Evolutionary conservation across 1,140 invertebrate genomes (phyloP).

Genomic region (Nephotettix cincticeps): DNA sequence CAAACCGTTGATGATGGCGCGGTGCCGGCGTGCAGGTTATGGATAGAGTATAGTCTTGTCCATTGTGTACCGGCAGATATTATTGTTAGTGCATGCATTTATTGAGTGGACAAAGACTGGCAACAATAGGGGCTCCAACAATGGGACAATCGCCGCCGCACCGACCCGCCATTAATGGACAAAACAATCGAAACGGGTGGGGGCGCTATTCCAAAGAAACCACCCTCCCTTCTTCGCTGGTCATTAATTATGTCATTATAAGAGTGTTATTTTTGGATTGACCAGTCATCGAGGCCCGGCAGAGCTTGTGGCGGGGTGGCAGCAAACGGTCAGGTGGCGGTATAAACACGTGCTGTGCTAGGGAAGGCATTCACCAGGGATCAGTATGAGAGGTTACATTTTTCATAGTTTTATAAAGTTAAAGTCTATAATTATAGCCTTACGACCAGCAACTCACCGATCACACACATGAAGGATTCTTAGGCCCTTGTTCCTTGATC

Average conservation of each 20-base stretch:
- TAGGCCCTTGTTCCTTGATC: no score
- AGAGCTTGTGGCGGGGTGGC: no score
- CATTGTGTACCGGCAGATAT: conserved; percentile 1
- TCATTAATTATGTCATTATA: background rate
- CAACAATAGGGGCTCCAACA: background rate
- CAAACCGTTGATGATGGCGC: background rate
- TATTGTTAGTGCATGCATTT: conserved; percentile 26
- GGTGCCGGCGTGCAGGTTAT: background rate
- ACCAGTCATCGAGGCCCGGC: no score
- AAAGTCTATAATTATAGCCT: no score
- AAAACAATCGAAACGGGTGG: conserved; percentile 6
- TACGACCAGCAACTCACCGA: no score
- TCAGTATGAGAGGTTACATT: no score
- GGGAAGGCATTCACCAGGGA: no score
- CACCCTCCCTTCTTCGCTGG: background rate
- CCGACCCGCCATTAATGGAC: conserved; percentile 16
- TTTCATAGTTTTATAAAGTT: no score
- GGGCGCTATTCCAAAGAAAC: background rate
- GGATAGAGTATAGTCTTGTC: conserved; percentile 8
- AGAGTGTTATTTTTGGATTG: background rate
- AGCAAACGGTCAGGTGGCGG: no score
- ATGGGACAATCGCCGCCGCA: conserved; percentile 13
- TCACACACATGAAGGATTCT: no score
- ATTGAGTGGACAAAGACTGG: conserved; percentile 23
- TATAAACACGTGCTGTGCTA: no score